Evolutionary conservation across 2,888 invertebrate genomes (phyloP), one percentile per base, ranked within the genome.

Genomic region (Caenorhabditis imperialis): DNA sequence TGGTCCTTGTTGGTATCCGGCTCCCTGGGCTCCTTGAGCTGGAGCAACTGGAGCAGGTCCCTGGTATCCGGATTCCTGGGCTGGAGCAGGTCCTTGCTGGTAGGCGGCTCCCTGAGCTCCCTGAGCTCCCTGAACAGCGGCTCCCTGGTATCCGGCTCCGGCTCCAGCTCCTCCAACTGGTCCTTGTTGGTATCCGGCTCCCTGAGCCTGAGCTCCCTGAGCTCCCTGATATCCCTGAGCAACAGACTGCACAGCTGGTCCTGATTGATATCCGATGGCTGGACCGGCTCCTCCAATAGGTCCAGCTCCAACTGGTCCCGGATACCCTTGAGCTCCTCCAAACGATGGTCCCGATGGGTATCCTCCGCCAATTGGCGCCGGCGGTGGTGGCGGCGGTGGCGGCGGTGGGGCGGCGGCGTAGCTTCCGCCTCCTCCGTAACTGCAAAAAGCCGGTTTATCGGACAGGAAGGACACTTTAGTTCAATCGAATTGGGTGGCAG

Each of bases 1-100:
- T 51, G 71, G 76, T 48, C 71, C 75, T n/a, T 60, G 51, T 50
- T 71, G 71, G 58, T 77, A 65, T 38, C 58, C 63, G 62, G 51
- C 74, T 50, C 57, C 57, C 37, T 62, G 62, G 3, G 40, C 42
- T 50, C 62, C 58, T 53, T 54, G 61, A 27, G 63, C 57, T 65
- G 60, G 45, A 23, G 50, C 53, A 16, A 23, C 40, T 58, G 22
- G 51, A 22, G n/a, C 62, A 42, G n/a, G n/a, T 23, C 27, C 23
- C 16, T 25, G 10, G 47, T 70, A 60, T 30, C 50, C 40, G 22
- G 53, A 27, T 33, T 30, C 62, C 25, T 51, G 40, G 30, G 55
- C 57, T 50, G 76, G 33, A 25, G 55, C 57, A 45, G 76, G 33
- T 55, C 53, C 70, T 44, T 27, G 23, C 23, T 54, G 51, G 58